Evolutionary conservation across 1,140 invertebrate genomes (phyloP), one percentile per base, ranked within the genome.

Genomic region (Steinernema feltiae): DNA sequence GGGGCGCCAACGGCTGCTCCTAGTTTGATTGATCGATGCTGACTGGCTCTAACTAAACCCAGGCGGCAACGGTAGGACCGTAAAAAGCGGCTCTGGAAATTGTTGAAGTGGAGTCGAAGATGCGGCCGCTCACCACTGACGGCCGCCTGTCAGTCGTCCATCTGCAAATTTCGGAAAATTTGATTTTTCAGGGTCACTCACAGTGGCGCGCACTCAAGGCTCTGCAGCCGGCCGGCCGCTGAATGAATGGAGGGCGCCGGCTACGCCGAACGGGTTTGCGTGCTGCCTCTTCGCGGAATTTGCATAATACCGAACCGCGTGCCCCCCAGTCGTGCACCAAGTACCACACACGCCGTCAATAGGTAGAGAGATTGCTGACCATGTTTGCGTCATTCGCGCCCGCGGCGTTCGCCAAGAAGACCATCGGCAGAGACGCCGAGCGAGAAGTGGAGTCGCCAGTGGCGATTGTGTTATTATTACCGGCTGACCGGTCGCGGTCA

Each of bases 401-500:
- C 7, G 35, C 35, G 35, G 18, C 35, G 35, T 41, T 41, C 7
- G 35, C 35, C 7, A 18, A 18, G 7, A 41, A 41, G 35, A 41
- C 24, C 53, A 21, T 21, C 53, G 53, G 24, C 3, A n/a, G 53
- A 7, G 41, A 12, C 41, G 41, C 7, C 41, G 53, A 63, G 15
- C 53, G 53, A 27, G 24, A 21, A 63, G 3, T 7, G 35, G 35
- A 7, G 15, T 17, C 53, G 53, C 53, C 53, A 21, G 53, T 27
- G 53, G 53, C 53, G 53, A 63, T 63, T 27, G 53, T n/a, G n/a
- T 41, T 41, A 18, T 63, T 63, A 63, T 63, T 63, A 63, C 53
- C 53, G 53, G 53, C 53, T 63, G 53, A 63, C 53, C 53, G 53
- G 53, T 27, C 53, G 53, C 53, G 53, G 53, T 63, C 53, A 63